Conservation (phyloP, 2,113 vertebrate genomes). For the Cebus imitator region DNA sequence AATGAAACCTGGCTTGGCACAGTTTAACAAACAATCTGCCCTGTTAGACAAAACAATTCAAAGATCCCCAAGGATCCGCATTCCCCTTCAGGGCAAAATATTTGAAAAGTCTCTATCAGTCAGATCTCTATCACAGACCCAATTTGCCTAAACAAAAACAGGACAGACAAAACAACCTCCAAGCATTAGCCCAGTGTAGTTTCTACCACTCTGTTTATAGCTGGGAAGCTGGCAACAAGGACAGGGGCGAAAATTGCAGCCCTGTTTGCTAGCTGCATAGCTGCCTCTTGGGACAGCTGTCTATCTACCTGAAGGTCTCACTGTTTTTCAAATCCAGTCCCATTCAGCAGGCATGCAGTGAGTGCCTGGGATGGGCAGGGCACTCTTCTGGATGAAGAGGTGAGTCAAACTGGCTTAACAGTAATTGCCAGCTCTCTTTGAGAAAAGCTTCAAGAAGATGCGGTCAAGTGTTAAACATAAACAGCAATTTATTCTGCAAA, state of each 20-base stretch:
- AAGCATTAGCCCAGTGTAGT: not conserved
- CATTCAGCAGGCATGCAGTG: not conserved
- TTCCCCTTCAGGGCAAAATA: not conserved
- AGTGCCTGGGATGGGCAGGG: not conserved
- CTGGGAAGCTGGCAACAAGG: not conserved
- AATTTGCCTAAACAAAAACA: constrained; percentile 37
- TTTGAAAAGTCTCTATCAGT: constrained; percentile 23
- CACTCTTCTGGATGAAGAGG: not conserved
- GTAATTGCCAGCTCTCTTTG: not conserved
- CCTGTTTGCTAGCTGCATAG: not conserved
- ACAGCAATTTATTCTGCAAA: constrained; percentile 15
- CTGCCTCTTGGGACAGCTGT: not conserved
- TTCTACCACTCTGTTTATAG: not conserved
- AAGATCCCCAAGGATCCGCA: not conserved
- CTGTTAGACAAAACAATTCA: not conserved
- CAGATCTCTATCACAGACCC: constrained; percentile 13
- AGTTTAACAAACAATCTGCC: not conserved
- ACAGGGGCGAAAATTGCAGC: not conserved
- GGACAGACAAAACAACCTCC: not conserved
- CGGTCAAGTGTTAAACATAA: not conserved
- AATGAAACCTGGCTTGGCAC: not conserved
- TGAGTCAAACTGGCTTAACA: not conserved
- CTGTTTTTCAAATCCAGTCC: constrained; percentile 6
- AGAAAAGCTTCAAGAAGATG: not conserved
- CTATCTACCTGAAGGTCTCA: not conserved